phyloP scores from a whole-genome alignment of 2,113 vertebrate species.

The Paralichthys olivaceus region DNA sequence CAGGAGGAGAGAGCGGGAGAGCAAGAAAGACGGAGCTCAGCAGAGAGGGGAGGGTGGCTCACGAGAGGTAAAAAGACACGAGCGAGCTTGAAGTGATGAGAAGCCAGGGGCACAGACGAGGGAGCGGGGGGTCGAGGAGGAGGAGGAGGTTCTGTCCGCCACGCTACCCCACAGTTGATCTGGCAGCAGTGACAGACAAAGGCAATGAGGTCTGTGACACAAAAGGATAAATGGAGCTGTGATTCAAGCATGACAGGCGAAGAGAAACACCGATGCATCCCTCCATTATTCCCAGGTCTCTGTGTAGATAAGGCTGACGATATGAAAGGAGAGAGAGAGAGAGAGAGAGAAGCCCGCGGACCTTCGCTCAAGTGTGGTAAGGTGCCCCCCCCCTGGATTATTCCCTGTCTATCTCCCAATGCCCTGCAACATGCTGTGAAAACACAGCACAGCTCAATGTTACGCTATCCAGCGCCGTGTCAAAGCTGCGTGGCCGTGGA shows the following conservation, averaged over 20 bases:
- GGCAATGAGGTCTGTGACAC: slow-evolving; percentile 73
- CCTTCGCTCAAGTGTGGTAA: slow-evolving; percentile 69
- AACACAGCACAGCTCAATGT: slow-evolving; percentile 57
- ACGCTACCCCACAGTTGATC: slow-evolving; percentile 72
- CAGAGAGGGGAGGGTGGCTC: slow-evolving; percentile 67
- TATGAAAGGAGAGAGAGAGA: slow-evolving; percentile 58
- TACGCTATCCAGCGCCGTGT: slow-evolving; percentile 58
- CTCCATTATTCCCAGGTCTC: slow-evolving; percentile 74
- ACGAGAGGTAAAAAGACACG: slow-evolving; percentile 74
- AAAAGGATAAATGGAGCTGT: slow-evolving; percentile 68
- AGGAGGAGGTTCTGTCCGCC: slow-evolving; percentile 51
- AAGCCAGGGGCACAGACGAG: slow-evolving; percentile 63
- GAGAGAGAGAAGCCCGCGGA: slow-evolving; percentile 59
- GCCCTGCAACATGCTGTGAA: slow-evolving; percentile 61
- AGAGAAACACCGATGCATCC: slow-evolving; percentile 61
- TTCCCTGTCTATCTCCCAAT: slow-evolving; percentile 55
- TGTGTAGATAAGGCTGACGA: slow-evolving; percentile 49
- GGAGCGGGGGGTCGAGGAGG: slow-evolving; percentile 65
- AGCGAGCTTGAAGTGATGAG: slow-evolving; percentile 66
- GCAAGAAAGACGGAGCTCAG: slow-evolving; percentile 52
- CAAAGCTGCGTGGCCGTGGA: slow-evolving; percentile 69
- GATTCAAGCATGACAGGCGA: slow-evolving; percentile 74
- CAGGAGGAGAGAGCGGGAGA: slow-evolving; percentile 48
- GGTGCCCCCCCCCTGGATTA: slow-evolving; percentile 48
- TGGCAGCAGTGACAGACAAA: slow-evolving; percentile 68